Conservation (phyloP, 2,888 invertebrate species). For the Portevinia maculata region DNA sequence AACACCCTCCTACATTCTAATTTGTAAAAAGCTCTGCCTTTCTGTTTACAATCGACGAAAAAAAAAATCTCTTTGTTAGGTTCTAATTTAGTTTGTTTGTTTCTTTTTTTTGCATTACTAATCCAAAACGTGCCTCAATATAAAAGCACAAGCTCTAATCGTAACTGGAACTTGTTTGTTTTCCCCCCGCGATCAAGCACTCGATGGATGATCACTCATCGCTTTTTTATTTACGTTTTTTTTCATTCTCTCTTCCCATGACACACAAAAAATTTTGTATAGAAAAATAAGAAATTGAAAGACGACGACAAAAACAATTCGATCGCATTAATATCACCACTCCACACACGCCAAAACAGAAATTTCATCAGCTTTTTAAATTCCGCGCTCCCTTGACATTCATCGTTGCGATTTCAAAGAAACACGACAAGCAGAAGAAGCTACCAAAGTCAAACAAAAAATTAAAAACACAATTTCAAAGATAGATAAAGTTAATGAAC, state of each 20-base stretch:
- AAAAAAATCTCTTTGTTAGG: constrained; percentile 50
- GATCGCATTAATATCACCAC: constrained; percentile 6
- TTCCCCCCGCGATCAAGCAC: constrained; percentile 21
- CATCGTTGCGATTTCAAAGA: constrained; percentile 61
- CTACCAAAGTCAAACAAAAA: not conserved
- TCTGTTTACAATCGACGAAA: constrained; percentile 12
- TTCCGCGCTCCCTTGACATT: constrained; percentile 62
- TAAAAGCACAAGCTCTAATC: constrained; percentile 32
- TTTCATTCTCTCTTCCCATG: not conserved
- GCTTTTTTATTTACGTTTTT: constrained; percentile 12
- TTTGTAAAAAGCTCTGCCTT: constrained; percentile 10
- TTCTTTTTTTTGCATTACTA: not conserved
- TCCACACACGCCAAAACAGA: constrained; percentile 3
- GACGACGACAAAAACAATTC: constrained; percentile 67
- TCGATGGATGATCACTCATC: constrained; percentile 18
- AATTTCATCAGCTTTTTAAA: constrained; percentile 67
- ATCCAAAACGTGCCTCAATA: constrained; percentile 36
- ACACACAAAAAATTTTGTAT: constrained; percentile 56
- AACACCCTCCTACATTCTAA: not conserved
- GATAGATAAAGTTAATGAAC: not conserved
- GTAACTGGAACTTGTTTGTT: constrained; percentile 16
- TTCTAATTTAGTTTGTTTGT: no score
- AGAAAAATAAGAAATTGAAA: constrained; percentile 67
- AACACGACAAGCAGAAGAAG: constrained; percentile 22
- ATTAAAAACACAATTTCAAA: constrained; percentile 1